Conservation (phyloP, 1,140 invertebrate species). For the Stenopsyche tienmushanensis region DNA sequence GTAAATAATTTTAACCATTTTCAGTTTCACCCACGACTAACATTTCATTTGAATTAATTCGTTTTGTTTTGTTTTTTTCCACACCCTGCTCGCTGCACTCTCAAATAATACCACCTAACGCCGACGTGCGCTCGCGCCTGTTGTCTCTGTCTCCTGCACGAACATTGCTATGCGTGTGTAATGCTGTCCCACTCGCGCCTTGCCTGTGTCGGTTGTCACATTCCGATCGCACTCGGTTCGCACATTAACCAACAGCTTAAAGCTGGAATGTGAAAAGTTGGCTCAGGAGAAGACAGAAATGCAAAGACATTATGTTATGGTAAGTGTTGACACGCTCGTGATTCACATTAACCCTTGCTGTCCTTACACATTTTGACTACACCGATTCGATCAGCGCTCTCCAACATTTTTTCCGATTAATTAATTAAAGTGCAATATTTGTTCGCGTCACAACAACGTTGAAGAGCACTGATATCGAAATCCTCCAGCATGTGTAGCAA, state of each 20-base stretch:
- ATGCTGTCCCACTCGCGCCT: slow-evolving; percentile 24
- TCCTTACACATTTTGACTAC: no score
- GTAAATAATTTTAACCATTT: slow-evolving; percentile 23
- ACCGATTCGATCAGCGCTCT: background rate
- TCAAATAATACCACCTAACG: slow-evolving; percentile 8
- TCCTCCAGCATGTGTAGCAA: no score
- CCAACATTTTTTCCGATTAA: no score
- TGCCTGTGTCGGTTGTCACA: slow-evolving; percentile 22
- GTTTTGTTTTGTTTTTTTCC: slow-evolving; percentile 39
- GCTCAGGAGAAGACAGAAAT: slow-evolving; percentile 98
- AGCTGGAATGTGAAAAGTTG: slow-evolving; percentile 93
- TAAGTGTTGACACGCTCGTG: slow-evolving; percentile 59
- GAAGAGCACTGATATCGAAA: no score
- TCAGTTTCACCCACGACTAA: slow-evolving; percentile 34
- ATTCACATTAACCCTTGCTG: slow-evolving; percentile 18
- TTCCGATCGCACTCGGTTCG: slow-evolving; percentile 42
- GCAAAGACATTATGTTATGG: slow-evolving; percentile 98
- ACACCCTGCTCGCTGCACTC: slow-evolving; percentile 32
- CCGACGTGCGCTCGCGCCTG: slow-evolving; percentile 22
- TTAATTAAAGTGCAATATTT: no score
- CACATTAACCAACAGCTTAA: slow-evolving; percentile 67
- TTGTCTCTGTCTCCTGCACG: slow-evolving; percentile 37
- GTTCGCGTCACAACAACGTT: no score
- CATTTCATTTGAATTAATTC: slow-evolving; percentile 36
- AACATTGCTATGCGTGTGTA: no score